Evolutionary conservation across 2,888 invertebrate species (phyloP).

Genomic region (Brachynemurus nebulosus): DNA sequence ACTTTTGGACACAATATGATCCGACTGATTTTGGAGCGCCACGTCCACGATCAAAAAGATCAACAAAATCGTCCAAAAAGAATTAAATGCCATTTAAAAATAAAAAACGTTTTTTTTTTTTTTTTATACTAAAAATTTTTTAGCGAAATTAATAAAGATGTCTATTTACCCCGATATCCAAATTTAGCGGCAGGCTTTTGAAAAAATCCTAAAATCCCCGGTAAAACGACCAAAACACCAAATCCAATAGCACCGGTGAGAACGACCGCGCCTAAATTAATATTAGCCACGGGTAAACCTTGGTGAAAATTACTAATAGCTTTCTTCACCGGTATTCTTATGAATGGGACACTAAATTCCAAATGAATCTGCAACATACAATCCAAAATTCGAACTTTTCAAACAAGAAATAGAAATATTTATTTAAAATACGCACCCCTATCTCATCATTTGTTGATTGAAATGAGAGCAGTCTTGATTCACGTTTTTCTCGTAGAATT

Average conservation of each 20-base stretch:
- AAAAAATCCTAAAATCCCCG: conserved; percentile 29
- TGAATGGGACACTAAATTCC: conserved; percentile 50
- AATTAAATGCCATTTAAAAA: conserved; percentile 7
- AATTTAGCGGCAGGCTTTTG: not conserved
- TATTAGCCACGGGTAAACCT: conserved; percentile 39
- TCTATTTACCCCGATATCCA: conserved; percentile 3
- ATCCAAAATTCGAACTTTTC: not conserved
- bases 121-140: conserved; percentile 8
- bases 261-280: conserved; percentile 45
- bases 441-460: no score
- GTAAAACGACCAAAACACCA: conserved; percentile 39
- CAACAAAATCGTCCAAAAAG: conserved; percentile 12
- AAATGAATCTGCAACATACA: conserved; percentile 42
- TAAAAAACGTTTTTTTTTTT: conserved; percentile 7
- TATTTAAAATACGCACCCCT: no score
- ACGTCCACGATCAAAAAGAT: conserved; percentile 13
- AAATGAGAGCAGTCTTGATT: no score
- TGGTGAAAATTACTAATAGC: conserved; percentile 31
- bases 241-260: conserved; percentile 43
- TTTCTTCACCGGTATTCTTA: conserved; percentile 48
- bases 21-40: conserved; percentile 27
- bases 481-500: no score
- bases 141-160: conserved; percentile 9
- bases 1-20: conserved; percentile 47
- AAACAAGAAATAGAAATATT: not conserved